phyloP scores from a whole-genome alignment of 2,797 vertebrate genomes.

The Anguilla obscura region DNA sequence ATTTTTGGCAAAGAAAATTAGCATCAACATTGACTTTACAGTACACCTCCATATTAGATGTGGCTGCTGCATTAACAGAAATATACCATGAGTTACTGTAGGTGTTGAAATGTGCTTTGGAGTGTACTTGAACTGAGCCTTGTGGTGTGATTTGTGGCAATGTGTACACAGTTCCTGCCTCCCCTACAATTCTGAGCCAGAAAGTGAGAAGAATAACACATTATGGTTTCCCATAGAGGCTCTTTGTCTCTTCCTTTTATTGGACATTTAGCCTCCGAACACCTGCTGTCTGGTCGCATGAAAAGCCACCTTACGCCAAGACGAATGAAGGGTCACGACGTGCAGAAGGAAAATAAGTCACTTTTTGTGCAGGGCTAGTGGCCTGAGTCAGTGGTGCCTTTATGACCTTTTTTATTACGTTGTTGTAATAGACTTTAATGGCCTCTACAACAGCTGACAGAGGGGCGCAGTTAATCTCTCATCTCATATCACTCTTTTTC shows the following conservation, averaged over 20 bases:
- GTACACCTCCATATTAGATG: background rate
- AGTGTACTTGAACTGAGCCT: background rate
- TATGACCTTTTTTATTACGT: constrained; percentile 4
- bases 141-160: background rate
- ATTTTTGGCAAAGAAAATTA: background rate
- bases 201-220: background rate
- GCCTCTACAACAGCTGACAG: background rate
- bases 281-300: background rate
- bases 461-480: constrained; percentile 3
- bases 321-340: background rate
- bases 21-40: background rate
- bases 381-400: background rate
- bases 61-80: background rate
- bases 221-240: background rate
- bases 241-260: constrained; percentile 12
- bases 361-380: background rate
- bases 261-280: background rate
- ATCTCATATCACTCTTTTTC: constrained; percentile 8
- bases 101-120: background rate
- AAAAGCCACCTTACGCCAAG: background rate
- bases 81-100: background rate
- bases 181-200: background rate
- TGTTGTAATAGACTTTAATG: constrained; percentile 21
- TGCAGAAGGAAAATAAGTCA: background rate
- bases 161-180: background rate